Base-by-base conservation (phyloP, 2,888 invertebrate genomes). In the Nomada ferruginata region DNA sequence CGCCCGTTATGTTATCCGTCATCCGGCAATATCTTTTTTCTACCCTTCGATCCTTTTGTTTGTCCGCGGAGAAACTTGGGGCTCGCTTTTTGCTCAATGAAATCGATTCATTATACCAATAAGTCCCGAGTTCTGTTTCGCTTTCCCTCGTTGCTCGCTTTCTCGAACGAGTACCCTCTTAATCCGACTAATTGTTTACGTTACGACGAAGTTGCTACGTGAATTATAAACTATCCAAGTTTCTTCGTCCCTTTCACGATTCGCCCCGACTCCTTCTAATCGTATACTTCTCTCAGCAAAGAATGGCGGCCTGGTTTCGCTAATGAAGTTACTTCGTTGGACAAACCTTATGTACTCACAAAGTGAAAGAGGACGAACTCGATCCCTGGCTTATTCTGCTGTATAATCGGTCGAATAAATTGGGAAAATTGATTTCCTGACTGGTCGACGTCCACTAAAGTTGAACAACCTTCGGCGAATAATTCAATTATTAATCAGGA, bases 121-220 rank as follows among this genome's bases (percentile, higher is more conserved):
- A 61, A 57, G 55, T 44, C 52, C 15, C 50, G 18, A 4, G 15
- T 10, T 60, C 52, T 52, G 52, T 76, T 50, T 47, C 53, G 78
- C 70, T 79, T 75, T 71, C 82, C 73, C 66, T 53, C 11, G 11
- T 23, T 44, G 20, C 55, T 47, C 52, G 26, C 9, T 44, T 55
- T 52, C 61, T 23, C 72, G 57, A 77, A 69, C 53, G 77, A 71
- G 68, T 85, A 83, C 71, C 82, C 88, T 85, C 89, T 91, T 92
- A 92, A 93, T 92, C 90, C 89, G 83, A 89, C 91, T 93, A 93
- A 93, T 92, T 92, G 92, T 93, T 93, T 92, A 92, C 91, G 91
- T 92, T 92, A 89, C 90, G 89, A 86, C 88, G 87, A 91, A 92
- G 88, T 92, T 90, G 87, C 90, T 75, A 85, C 89, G 89, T 89